These are phyloP conservation scores for Colletes gigas DNA, from an alignment of 1,140 invertebrate genomes.

Conservation along the genomic window DNA sequence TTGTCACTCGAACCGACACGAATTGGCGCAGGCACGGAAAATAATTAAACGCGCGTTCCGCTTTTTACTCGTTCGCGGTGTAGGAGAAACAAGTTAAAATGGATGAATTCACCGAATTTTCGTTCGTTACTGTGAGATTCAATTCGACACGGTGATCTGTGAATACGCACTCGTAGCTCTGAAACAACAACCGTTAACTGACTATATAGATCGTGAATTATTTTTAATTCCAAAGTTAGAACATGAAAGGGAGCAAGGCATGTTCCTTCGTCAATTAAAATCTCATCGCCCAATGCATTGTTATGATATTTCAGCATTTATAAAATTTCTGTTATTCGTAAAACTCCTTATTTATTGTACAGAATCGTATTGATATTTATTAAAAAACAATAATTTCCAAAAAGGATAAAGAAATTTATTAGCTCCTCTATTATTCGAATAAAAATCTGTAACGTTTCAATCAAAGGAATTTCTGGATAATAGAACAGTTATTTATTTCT, in stretches of 20 bases:
- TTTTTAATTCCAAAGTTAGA: constrained; percentile 13
- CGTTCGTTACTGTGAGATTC: constrained; percentile 13
- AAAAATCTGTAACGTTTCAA: no score
- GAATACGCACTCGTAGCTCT: constrained; percentile 10
- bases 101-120: constrained; percentile 29
- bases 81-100: constrained; percentile 19
- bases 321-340: background rate
- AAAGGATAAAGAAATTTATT: no score
- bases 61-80: background rate
- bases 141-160: constrained; percentile 19
- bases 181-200: constrained; percentile 21
- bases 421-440: no score
- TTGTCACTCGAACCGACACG: constrained; percentile 9
- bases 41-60: constrained; percentile 41
- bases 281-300: background rate
- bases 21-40: constrained; percentile 31
- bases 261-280: background rate
- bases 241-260: background rate
- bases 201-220: constrained; percentile 7
- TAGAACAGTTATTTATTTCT: no score
- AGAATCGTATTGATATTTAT: no score
- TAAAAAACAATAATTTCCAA: no score
- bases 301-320: background rate
- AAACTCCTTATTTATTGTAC: background rate
- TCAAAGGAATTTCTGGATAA: no score